Evolutionary conservation across 2,888 invertebrate species (phyloP).

Genomic region (Dicycla oo): DNA sequence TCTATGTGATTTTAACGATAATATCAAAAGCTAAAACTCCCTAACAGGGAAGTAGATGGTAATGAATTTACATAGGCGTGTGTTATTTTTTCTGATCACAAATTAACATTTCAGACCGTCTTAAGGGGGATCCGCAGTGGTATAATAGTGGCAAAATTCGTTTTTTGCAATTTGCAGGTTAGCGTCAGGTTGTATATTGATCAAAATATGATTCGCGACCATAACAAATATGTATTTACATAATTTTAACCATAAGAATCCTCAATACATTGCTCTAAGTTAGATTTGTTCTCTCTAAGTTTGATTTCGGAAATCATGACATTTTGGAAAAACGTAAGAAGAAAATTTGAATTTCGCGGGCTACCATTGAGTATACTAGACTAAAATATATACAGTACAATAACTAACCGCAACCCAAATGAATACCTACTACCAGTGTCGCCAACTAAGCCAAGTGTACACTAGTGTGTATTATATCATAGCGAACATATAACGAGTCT

Average conservation of each 20-base stretch:
- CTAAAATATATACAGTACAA: slow-evolving; percentile 23
- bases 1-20: slow-evolving; percentile 10
- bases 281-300: no score
- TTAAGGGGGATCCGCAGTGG: no score
- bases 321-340: no score
- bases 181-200: no score
- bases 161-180: no score
- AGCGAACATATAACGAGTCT: slow-evolving; percentile 72
- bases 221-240: no score
- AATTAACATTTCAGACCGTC: neutral
- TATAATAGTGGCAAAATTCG: no score
- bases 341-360: no score
- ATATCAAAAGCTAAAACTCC: neutral
- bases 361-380: slow-evolving; percentile 8
- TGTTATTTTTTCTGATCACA: slow-evolving; percentile 13
- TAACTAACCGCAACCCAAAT: slow-evolving; percentile 63
- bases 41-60: neutral
- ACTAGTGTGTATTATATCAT: slow-evolving; percentile 69
- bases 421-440: slow-evolving; percentile 67
- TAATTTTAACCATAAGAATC: no score
- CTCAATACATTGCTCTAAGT: no score
- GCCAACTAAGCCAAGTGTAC: slow-evolving; percentile 68
- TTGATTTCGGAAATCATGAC: no score
- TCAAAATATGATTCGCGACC: no score
- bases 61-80: neutral